Base-by-base conservation (phyloP, 2,888 invertebrate genomes). In the Tuberolachnus salignus region DNA sequence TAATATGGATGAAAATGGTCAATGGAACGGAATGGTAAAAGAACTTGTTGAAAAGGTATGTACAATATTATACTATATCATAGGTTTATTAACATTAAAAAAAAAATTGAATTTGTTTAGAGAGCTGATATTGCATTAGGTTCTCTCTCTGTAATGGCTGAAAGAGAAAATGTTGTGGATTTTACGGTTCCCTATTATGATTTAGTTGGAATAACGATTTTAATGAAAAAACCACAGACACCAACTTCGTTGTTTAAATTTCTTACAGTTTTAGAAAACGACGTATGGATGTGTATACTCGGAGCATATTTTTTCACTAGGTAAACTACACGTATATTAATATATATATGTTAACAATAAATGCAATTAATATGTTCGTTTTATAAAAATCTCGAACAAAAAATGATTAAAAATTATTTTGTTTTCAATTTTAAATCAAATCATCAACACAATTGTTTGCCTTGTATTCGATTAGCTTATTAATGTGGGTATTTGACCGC, bases 101-200 rank as follows among this genome's bases (percentile, higher is more conserved):
- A 34, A 3, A 34, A 34, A 26, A 66, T 49, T 51, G 16, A n/a
- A n/a, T n/a, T 55, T 42, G 19, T 59, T 49, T 19, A 89, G 88
- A 89, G 90, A 83, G 98, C 97, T 0, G 98, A 98, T 85, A 96
- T 98, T 82, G 97, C 94, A 0, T 86, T 98, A 11, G 95, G 95
- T 1, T 94, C 97, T 0, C 89, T 98, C 85, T 95, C 97, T 0
- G 97, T 98, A 0, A 98, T 97, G 95, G 97, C 98, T 0, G 98
- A 98, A 84, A 88, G 98, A 53, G 97, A 97, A 86, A 95, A 94
- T 84, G 96, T 97, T 0, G 95, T 98, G 1, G 98, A 98, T 86
- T 98, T 98, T 85, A 98, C 98, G 0, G 96, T 98, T 0, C 98
- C 98, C 0, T 98, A 96, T 86, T 98, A 98, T 86, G 98, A 99